phyloP scores from a whole-genome alignment of 2,888 invertebrate genomes.

The Acleris literana region DNA sequence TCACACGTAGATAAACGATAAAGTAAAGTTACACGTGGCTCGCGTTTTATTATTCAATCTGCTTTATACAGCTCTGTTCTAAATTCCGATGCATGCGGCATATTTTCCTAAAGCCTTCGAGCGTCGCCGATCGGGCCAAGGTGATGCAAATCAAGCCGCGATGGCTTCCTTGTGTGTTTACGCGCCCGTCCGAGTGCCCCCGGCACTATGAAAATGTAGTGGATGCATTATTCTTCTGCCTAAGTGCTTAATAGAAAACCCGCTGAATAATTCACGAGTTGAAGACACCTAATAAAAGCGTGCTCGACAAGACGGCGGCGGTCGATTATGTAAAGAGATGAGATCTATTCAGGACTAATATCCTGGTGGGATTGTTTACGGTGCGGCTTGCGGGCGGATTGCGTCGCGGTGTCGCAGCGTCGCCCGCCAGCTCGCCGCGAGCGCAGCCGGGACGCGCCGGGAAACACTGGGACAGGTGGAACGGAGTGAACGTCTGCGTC shows the following conservation, averaged over 20 bases:
- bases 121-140: conserved; percentile 53
- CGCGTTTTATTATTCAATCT: conserved; percentile 28
- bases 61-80: conserved; percentile 30
- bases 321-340: conserved; percentile 73
- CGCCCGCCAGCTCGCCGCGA: conserved; percentile 55
- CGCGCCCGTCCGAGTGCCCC: conserved; percentile 55
- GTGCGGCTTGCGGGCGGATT: conserved; percentile 61
- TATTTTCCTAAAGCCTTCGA: conserved; percentile 44
- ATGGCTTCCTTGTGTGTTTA: conserved; percentile 52
- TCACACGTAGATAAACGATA: conserved; percentile 19
- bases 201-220: conserved; percentile 64
- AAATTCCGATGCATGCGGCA: conserved; percentile 23
- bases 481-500: conserved; percentile 67
- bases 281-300: conserved; percentile 72
- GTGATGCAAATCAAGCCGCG: conserved; percentile 57
- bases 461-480: conserved; percentile 61
- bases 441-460: conserved; percentile 54
- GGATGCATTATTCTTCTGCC: conserved; percentile 73
- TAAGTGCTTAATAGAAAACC: conserved; percentile 75
- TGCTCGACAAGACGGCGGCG: conserved; percentile 67
- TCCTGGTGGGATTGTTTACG: conserved; percentile 63
- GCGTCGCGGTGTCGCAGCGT: conserved; percentile 44
- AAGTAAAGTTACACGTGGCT: conserved; percentile 27
- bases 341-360: conserved; percentile 75
- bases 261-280: conserved; percentile 74